These are phyloP conservation scores for Acutogordius australiensis DNA, from an alignment of 2,888 invertebrate species.

Conservation along the genomic window DNA sequence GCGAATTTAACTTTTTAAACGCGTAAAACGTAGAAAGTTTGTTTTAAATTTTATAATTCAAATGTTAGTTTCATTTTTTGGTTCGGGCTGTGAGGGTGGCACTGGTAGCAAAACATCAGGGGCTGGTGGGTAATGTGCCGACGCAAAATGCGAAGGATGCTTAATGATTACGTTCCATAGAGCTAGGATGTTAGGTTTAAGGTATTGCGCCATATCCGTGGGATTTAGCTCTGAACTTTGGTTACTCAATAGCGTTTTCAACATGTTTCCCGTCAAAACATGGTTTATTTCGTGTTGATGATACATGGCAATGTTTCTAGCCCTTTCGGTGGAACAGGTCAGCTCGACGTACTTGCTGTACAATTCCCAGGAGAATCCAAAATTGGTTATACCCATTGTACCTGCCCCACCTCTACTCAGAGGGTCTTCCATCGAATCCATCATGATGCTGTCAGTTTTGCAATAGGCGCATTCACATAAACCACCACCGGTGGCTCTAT, in stretches of 20 bases:
- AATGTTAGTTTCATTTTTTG: too few relatives aligned
- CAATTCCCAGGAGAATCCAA: conserved; percentile 3
- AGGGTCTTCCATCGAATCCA: background rate
- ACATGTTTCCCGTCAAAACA: background rate
- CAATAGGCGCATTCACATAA: conserved; percentile 9
- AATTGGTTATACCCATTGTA: background rate
- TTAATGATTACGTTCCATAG: background rate
- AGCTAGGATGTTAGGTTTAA: background rate
- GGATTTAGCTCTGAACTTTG: background rate
- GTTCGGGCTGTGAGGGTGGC: too few relatives aligned
- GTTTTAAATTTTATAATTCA: too few relatives aligned
- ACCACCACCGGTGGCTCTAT: too few relatives aligned
- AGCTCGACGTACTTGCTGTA: conserved; percentile 4
- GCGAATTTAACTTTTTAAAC: too few relatives aligned
- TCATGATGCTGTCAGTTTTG: background rate
- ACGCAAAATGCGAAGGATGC: conserved; percentile 1
- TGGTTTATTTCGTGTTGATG: background rate
- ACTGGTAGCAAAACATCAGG: too few relatives aligned
- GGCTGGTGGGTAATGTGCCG: background rate
- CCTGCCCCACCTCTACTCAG: background rate
- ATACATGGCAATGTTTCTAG: background rate
- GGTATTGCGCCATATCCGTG: background rate
- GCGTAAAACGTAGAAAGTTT: too few relatives aligned
- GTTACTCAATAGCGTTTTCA: background rate
- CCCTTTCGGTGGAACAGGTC: background rate